Conservation (phyloP, 2,888 invertebrate genomes). For the Antheraea assamensis region DNA sequence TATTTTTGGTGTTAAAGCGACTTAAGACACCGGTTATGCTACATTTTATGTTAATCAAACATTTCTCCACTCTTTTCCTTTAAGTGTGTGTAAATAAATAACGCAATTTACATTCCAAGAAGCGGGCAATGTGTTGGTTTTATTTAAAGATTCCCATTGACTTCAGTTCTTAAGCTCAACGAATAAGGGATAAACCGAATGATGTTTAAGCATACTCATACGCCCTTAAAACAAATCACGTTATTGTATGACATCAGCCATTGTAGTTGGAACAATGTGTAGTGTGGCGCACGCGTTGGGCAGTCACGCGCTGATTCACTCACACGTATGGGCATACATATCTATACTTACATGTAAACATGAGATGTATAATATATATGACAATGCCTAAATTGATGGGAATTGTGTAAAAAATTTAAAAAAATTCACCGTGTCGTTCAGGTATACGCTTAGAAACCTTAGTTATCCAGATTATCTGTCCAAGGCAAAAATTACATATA, state of each 20-base stretch:
- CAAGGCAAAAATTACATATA: not conserved
- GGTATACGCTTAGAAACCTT: not conserved
- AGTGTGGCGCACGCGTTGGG: slow-evolving; percentile 51
- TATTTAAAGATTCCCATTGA: slow-evolving; percentile 6
- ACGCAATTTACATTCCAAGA: slow-evolving; percentile 10
- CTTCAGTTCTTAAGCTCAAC: not conserved
- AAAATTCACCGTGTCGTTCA: not conserved
- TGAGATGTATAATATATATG: not conserved
- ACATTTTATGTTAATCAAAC: slow-evolving; percentile 12
- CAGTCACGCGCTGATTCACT: slow-evolving; percentile 69
- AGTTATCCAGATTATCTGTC: not conserved
- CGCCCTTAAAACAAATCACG: slow-evolving; percentile 54
- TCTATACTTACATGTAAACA: slow-evolving; percentile 17
- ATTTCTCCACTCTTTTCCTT: slow-evolving; percentile 18
- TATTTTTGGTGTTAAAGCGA: not conserved
- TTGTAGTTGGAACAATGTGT: slow-evolving; percentile 66
- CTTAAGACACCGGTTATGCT: not conserved
- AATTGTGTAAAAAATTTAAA: not conserved
- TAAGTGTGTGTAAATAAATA: slow-evolving; percentile 17
- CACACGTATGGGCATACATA: slow-evolving; percentile 8
- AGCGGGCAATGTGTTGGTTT: slow-evolving; percentile 8
- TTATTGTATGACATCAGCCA: slow-evolving; percentile 67
- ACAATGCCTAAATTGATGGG: not conserved
- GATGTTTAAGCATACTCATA: slow-evolving; percentile 29
- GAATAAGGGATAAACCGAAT: slow-evolving; percentile 16